Base-by-base conservation (phyloP, 2,888 invertebrate species). In the Bellardia pandia region DNA sequence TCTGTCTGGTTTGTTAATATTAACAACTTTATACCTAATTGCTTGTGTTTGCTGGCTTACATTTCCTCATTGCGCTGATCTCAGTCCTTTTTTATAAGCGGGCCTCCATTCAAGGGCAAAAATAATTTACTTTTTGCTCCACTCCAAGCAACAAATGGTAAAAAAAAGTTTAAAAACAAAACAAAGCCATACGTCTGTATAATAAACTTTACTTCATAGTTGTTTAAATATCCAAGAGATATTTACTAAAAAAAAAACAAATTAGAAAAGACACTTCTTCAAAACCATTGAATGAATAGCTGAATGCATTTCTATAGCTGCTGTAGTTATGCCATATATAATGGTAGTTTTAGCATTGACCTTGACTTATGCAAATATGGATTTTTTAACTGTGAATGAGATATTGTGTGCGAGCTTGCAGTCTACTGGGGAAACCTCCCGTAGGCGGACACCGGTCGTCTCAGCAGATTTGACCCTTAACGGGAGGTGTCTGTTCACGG, bases 301-400 rank as follows among this genome's bases (percentile, higher is more conserved):
- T 66, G 58, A 23, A 33, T 58, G 33, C 53, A 9, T 42, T 42
- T 42, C 7, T 9, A 62, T 8, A 71, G 23, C 62, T 56, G 60
- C 40, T 14, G 37, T 40, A 51, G 71, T 79, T 66, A 30, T 56
- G 23, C 23, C 23, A 23, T 64, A 23, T 58, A 68, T 40, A 78
- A 68, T 40, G 33, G 42, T 45, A 51, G 33, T 42, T 74, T 72
- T 83, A 83, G 33, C 77, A 42, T 79, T 85, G 85, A 69, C 85
- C 85, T 85, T 85, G 79, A 85, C 85, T 85, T 79, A 79, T 72
- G 74, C 53, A 85, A 76, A 79, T 78, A 84, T 66, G 16, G 53
- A 82, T 69, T 83, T 76, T 51, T 72, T 56, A 14, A 48, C 37
- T 13, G 33, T 30, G 13, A 51, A 48, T 78, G 48, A 74, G 30